These are phyloP conservation scores for Tiaroga cobitis DNA, from an alignment of 2,797 vertebrate genomes.

Conservation along the genomic window DNA sequence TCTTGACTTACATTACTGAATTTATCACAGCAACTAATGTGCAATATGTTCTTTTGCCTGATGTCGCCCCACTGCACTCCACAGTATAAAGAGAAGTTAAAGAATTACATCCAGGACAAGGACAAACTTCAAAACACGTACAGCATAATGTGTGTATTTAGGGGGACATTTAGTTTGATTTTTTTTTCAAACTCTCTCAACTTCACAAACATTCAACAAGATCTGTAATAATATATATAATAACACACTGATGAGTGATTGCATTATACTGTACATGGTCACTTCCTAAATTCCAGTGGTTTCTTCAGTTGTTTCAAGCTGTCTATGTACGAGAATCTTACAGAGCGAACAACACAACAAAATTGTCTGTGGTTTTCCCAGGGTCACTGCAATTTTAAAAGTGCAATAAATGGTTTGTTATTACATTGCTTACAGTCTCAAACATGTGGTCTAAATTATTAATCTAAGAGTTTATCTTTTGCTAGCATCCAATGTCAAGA, in stretches of 20 bases:
- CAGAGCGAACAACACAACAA: constrained; percentile 32
- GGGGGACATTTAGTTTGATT: not conserved
- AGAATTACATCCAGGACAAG: not conserved
- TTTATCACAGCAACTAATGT: not conserved
- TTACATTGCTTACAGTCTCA: constrained; percentile 36
- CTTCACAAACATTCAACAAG: not conserved
- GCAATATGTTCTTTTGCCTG: not conserved
- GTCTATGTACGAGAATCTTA: constrained; percentile 24
- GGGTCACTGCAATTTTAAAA: constrained; percentile 46
- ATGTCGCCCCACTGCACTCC: not conserved
- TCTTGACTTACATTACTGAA: constrained; percentile 8
- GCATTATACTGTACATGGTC: constrained; percentile 7
- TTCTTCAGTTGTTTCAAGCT: constrained; percentile 27
- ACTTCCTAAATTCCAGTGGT: constrained; percentile 46
- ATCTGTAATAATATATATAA: constrained; percentile 4
- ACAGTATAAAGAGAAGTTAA: not conserved
- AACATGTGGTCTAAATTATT: constrained; percentile 56
- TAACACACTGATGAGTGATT: not conserved
- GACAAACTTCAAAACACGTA: not conserved
- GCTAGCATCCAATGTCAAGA: constrained; percentile 31
- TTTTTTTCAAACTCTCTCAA: not conserved
- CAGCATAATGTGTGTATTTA: not conserved
- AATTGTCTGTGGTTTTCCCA: not conserved
- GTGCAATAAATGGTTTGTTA: constrained; percentile 56
- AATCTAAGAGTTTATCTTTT: constrained; percentile 51